These are phyloP conservation scores for Cybosia mesomella DNA, from an alignment of 2,888 invertebrate genomes.

Conservation along the genomic window DNA sequence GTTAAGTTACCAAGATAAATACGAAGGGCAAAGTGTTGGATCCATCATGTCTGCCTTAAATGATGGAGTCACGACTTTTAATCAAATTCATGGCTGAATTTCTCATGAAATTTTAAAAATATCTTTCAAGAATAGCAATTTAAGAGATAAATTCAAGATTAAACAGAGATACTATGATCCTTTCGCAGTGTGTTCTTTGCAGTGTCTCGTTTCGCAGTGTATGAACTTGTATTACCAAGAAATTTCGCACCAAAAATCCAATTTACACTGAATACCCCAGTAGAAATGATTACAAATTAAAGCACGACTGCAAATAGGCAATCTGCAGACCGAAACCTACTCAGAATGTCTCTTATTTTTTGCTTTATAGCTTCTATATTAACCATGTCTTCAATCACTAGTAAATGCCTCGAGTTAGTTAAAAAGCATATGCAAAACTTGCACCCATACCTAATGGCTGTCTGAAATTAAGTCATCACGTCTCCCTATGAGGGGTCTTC, in stretches of 20 bases:
- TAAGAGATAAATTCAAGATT: neutral
- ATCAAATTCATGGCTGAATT: slow-evolving; percentile 26
- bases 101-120: neutral
- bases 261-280: slow-evolving; percentile 30
- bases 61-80: slow-evolving; percentile 48
- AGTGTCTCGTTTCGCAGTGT: too few relatives aligned
- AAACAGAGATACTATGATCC: too few relatives aligned
- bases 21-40: slow-evolving; percentile 56
- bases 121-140: neutral
- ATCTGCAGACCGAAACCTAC: slow-evolving; percentile 35
- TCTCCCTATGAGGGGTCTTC: slow-evolving; percentile 72
- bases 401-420: slow-evolving; percentile 37
- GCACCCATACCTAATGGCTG: slow-evolving; percentile 74
- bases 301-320: slow-evolving; percentile 34
- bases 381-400: slow-evolving; percentile 32
- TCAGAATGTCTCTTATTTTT: slow-evolving; percentile 39
- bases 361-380: slow-evolving; percentile 18
- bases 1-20: slow-evolving; percentile 70
- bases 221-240: slow-evolving; percentile 26
- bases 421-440: slow-evolving; percentile 61
- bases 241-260: slow-evolving; percentile 28
- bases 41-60: slow-evolving; percentile 37
- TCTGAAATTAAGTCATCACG: slow-evolving; percentile 81
- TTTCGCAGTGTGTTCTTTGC: too few relatives aligned
- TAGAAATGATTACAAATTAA: slow-evolving; percentile 30